Conservation (phyloP, 2,888 invertebrate species). For the Himalopsyche kuldschensis region DNA sequence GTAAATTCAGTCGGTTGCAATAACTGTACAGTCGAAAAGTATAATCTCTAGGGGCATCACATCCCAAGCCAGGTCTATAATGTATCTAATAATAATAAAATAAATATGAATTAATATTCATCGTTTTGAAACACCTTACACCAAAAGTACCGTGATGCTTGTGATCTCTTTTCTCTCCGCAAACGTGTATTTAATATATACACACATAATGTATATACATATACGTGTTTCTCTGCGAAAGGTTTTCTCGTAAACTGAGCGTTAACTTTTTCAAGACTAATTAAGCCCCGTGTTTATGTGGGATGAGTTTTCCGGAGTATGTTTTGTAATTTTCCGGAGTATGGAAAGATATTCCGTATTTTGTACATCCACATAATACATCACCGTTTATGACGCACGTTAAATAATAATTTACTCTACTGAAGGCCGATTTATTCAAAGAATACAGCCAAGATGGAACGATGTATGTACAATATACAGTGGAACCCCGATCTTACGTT, state of each 20-base stretch:
- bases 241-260: conserved; percentile 14
- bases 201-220: not conserved
- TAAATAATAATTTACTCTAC: too few relatives aligned
- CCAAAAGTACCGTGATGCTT: not conserved
- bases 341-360: not conserved
- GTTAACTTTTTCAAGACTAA: conserved; percentile 30
- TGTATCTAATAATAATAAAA: too few relatives aligned
- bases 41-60: too few relatives aligned
- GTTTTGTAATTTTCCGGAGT: conserved; percentile 18
- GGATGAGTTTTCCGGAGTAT: conserved; percentile 6
- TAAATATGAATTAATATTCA: not conserved
- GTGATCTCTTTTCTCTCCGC: not conserved
- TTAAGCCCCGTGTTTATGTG: conserved; percentile 29
- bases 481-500: too few relatives aligned
- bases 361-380: not conserved
- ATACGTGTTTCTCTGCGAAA: not conserved
- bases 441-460: too few relatives aligned
- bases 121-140: conserved; percentile 12
- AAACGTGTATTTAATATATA: not conserved
- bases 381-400: not conserved
- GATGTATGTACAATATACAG: too few relatives aligned
- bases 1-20: too few relatives aligned
- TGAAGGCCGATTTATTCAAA: too few relatives aligned
- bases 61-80: too few relatives aligned
- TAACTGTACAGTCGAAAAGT: too few relatives aligned